Evolutionary conservation across 2,113 vertebrate species (phyloP), one percentile per base, ranked within the genome.

Genomic region (Athene cunicularia): DNA sequence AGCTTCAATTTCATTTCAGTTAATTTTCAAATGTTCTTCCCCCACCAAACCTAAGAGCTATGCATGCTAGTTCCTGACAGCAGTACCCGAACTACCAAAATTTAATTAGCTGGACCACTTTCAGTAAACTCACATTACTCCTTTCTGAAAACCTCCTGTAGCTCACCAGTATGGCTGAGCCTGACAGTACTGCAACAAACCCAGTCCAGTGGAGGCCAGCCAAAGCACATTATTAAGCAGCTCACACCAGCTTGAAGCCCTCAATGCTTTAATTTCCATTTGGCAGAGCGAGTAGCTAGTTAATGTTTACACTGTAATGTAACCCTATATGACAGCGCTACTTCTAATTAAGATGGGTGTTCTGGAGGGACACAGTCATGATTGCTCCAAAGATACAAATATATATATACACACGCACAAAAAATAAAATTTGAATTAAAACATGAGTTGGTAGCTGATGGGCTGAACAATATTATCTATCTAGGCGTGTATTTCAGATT

Each of bases 201-300:
- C 35, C 39, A 55, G 62, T 2, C 76, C 64, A 32, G 12, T 39
- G 77, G 77, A 88, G 68, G 8, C 49, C 19, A 12, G 95, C 93
- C 96, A 96, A 60, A 43, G 50, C 13, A 8, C 7, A 1, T 62
- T 77, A 92, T 63, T 80, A 94, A 95, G 86, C 95, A 70, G 89
- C 86, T 90, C 88, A 35, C 94, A 86, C 26, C 85, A 93, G 91
- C 63, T 1, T 21, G 2, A 43, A 79, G 70, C 3, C 58, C 84
- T 95, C 91, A 80, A 4, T 77, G 94, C 92, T 90, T 95, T 88
- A 80, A 93, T 95, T 95, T 80, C 94, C 77, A 89, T 47, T 88
- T 93, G 92, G 93, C 93, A 95, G 53, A 56, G 58, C 1, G 0
- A 87, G 68, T 12, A 72, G 70, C 33, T 85, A 85, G 89, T 93